Percentiles rank a stretch among this genome's conserved stretches.
phyloP scores from a whole-genome alignment of 2,113 vertebrate species.

The Mugil cephalus region DNA sequence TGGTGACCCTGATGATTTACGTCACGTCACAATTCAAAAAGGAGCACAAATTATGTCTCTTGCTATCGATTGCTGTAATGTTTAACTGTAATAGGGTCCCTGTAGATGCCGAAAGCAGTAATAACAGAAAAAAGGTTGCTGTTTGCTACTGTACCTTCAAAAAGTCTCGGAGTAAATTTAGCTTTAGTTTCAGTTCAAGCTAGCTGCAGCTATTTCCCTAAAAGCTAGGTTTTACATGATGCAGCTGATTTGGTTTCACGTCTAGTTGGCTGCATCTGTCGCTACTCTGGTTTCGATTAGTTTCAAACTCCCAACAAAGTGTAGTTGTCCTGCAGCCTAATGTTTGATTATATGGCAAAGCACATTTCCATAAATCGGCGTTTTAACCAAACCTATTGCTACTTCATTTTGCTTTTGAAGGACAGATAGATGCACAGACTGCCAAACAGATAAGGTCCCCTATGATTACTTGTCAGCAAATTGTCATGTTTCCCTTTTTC shows the following conservation, averaged over 20 bases:
- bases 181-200: no score
- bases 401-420: not conserved
- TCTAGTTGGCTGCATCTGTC: no score
- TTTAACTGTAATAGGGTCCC: not conserved
- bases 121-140: slow-evolving; percentile 2
- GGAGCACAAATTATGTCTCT: no score
- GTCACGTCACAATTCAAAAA: no score
- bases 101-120: slow-evolving; percentile 17
- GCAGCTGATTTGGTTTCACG: no score
- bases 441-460: slow-evolving; percentile 1
- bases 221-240: no score
- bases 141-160: no score
- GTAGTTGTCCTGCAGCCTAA: not conserved
- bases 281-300: not conserved
- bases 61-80: no score
- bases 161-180: no score
- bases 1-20: no score
- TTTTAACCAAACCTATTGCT: not conserved
- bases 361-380: not conserved
- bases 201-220: no score
- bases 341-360: not conserved
- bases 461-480: not conserved
- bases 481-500: not conserved
- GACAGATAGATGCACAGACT: no score
- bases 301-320: not conserved